These are phyloP conservation scores for Passerina amoena DNA, from an alignment of 2,113 vertebrate species.

Conservation along the genomic window DNA sequence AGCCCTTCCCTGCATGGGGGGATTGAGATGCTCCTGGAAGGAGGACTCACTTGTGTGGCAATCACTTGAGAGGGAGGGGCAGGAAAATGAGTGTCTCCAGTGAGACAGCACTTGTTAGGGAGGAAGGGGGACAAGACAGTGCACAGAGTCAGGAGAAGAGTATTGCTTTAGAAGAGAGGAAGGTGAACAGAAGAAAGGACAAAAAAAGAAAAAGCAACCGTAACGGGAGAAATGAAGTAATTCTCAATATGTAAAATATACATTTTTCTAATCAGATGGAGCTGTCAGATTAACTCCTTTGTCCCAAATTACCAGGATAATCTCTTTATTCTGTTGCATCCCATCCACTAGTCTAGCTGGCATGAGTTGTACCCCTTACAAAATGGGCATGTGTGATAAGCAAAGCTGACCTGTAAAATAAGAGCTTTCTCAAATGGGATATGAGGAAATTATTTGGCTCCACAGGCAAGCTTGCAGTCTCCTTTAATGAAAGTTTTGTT, in stretches of 20 bases:
- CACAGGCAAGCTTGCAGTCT: background rate
- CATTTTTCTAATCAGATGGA: background rate
- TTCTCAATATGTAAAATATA: background rate
- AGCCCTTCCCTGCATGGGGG: background rate
- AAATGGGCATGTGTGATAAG: background rate
- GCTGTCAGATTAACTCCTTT: background rate
- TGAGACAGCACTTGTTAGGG: background rate
- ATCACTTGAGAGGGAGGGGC: background rate
- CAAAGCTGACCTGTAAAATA: background rate
- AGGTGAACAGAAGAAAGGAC: background rate
- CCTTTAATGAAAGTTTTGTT: constrained; percentile 44
- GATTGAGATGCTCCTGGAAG: background rate
- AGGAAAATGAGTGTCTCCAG: background rate
- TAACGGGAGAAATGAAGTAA: background rate
- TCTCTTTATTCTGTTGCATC: background rate
- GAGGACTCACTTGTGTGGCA: background rate
- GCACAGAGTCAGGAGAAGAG: background rate
- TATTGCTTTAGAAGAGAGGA: background rate
- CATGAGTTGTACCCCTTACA: background rate
- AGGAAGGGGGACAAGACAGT: background rate
- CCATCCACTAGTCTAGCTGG: background rate
- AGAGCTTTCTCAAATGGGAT: background rate
- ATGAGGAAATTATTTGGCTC: background rate
- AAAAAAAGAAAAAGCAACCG: background rate
- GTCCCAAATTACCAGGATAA: background rate